A percentile compares a stretch with the other conserved stretches of the same genome.
These are phyloP conservation scores for Hylaeus volcanicus DNA, from an alignment of 1,140 invertebrate species.

Conservation along the genomic window DNA sequence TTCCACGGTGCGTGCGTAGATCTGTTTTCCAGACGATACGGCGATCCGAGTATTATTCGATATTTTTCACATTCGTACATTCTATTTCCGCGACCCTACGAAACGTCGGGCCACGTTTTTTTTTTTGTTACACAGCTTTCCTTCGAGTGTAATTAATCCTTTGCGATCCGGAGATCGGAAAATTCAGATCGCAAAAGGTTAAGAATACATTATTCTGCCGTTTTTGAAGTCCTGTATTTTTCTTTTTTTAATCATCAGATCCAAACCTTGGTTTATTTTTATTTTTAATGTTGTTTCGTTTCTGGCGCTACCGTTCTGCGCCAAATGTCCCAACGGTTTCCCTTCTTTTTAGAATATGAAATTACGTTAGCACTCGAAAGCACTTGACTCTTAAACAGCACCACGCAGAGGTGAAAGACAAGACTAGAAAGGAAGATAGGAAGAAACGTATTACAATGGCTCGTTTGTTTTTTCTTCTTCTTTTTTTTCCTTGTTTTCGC, in stretches of 20 bases:
- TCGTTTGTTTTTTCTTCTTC: conserved; percentile 10
- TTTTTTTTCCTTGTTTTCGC: conserved; percentile 11
- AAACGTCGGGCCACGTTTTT: conserved; percentile 28
- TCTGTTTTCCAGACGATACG: background rate
- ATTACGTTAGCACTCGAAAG: conserved; percentile 44
- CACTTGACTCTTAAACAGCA: conserved; percentile 57
- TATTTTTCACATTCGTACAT: background rate
- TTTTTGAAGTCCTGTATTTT: conserved; percentile 13
- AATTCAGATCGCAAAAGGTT: background rate
- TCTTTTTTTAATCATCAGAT: conserved; percentile 20
- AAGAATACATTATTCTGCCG: conserved; percentile 23
- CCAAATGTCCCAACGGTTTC: background rate
- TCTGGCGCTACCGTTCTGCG: conserved; percentile 26
- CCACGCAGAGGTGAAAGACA: conserved; percentile 57
- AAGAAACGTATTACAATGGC: conserved; percentile 41
- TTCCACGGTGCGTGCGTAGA: background rate
- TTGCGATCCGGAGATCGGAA: too few relatives aligned
- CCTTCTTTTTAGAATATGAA: conserved; percentile 22
- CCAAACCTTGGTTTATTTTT: background rate
- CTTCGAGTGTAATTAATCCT: background rate
- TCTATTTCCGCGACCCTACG: conserved; percentile 28
- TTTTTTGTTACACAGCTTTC: conserved; percentile 21
- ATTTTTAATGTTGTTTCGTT: background rate
- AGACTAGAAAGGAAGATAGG: conserved; percentile 63
- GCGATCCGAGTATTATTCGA: background rate